Evolutionary conservation across 35 echinoderm and acorn worm genomes (phyloP).

Genomic region (Apostichopus californicus): DNA sequence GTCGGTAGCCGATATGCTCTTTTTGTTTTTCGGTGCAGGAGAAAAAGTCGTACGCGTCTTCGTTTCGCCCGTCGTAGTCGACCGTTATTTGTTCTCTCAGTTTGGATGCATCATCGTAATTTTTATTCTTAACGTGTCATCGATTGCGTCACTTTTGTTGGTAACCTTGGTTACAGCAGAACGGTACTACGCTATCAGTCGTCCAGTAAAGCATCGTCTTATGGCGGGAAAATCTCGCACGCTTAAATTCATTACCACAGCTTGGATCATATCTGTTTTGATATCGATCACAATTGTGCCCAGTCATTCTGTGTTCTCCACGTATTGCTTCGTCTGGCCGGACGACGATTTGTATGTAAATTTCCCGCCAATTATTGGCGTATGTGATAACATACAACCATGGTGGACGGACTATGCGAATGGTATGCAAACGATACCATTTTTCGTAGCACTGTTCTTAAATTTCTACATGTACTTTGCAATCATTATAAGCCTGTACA

Average conservation of each 20-base stretch:
- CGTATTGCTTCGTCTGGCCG: conserved; percentile 44
- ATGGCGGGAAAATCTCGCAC: conserved; percentile 37
- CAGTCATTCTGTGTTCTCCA: conserved; percentile 24
- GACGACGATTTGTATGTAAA: neutral
- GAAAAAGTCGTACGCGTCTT: conserved; percentile 41
- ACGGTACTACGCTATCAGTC: conserved; percentile 68
- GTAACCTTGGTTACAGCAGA: conserved; percentile 56
- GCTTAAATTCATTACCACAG: conserved; percentile 1
- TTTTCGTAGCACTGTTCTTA: conserved; percentile 15
- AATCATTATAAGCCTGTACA: neutral
- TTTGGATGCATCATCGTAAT: conserved; percentile 55
- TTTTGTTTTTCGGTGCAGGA: conserved; percentile 29
- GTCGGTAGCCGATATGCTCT: conserved; percentile 54
- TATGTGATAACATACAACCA: neutral
- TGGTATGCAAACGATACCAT: conserved; percentile 15
- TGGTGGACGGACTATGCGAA: conserved; percentile 19
- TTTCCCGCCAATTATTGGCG: neutral
- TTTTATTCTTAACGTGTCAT: conserved; percentile 38
- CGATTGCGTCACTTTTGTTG: conserved; percentile 33
- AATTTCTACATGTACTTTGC: conserved; percentile 48
- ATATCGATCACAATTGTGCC: conserved; percentile 33
- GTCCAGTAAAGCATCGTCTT: conserved; percentile 56
- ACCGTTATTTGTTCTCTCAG: neutral
- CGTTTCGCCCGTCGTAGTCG: conserved; percentile 35
- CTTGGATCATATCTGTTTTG: conserved; percentile 27